Conservation (phyloP, 2,113 vertebrate genomes). For the Myiagra hebetior region DNA sequence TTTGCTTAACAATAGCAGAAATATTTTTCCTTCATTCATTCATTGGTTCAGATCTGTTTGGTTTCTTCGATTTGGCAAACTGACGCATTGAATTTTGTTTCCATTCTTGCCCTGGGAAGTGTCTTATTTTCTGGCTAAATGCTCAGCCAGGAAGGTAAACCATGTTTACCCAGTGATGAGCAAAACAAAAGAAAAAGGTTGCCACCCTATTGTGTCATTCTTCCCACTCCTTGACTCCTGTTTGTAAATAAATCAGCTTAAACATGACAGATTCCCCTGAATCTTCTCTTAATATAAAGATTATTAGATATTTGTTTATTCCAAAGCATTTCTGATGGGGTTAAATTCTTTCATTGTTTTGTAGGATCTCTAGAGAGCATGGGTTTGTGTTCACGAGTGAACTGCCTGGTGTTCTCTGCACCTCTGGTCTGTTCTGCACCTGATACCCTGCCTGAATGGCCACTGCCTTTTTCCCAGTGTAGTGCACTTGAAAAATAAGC, state of each 20-base stretch:
- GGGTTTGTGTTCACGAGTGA: neutral
- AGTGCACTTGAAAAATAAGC: neutral
- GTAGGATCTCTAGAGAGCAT: neutral
- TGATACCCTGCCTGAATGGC: neutral
- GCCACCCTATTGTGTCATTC: neutral
- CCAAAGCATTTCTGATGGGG: neutral
- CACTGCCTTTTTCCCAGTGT: rapidly evolving
- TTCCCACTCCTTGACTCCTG: neutral
- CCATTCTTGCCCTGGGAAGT: neutral
- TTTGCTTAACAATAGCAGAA: constrained; percentile 33
- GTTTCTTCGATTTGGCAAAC: constrained; percentile 1
- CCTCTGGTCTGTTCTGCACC: neutral
- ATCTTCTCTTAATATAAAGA: neutral
- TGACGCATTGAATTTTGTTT: neutral
- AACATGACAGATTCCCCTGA: neutral
- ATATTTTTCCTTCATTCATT: neutral
- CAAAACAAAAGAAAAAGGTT: neutral
- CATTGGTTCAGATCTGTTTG: neutral
- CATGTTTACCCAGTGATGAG: neutral
- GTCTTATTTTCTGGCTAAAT: neutral
- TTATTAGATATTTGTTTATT: neutral
- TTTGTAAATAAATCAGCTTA: neutral
- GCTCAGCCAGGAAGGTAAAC: neutral
- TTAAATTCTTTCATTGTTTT: neutral
- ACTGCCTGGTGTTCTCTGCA: neutral